Evolutionary conservation across 1,140 invertebrate genomes (phyloP), one percentile per base, ranked within the genome.

Genomic region (Bombus sibiricus): DNA sequence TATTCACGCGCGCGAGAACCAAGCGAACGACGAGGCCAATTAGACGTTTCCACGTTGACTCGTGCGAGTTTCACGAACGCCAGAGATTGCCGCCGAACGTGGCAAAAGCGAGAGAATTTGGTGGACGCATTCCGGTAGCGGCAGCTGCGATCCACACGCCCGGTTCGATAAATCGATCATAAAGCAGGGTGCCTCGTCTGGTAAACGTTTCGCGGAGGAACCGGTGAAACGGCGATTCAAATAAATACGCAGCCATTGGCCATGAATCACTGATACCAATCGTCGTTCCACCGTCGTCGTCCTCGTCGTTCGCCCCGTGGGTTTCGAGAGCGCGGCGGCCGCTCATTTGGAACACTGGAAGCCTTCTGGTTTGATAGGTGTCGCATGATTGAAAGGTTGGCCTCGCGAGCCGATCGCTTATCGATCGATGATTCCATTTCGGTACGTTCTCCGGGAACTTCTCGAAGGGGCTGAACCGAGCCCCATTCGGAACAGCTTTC

Each of bases 321-420:
- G 62, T 32, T 69, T 43, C 64, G 74, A 37, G 71, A 10, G 25
- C 28, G 74, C 28, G 71, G 80, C 59, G 75, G 57, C 37, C 41
- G 47, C 88, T 91, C 86, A 76, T 88, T 91, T 91, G 64, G 64
- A 64, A 64, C 62, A 64, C 62, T 88, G 88, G 86, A 74, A 91
- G 86, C 88, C 79, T 62, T 69, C 90, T 87, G 86, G 86, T 41
- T 85, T 88, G 87, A 91, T 90, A 91, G 92, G 91, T 93, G 93
- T 94, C 92, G 92, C 91, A 91, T 93, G 93, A 94, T 94, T 93
- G 93, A 94, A 94, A 92, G 91, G 90, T 92, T 92, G 79, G 71
- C 62, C 79, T 81, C 86, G 86, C 84, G 80, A 74, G 74, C 69
- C 80, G 90, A 93, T 91, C 91, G 88, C 85, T 87, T 89, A 93